Base-by-base conservation (phyloP, 2,113 vertebrate genomes). In the Pangasianodon gigas region DNA sequence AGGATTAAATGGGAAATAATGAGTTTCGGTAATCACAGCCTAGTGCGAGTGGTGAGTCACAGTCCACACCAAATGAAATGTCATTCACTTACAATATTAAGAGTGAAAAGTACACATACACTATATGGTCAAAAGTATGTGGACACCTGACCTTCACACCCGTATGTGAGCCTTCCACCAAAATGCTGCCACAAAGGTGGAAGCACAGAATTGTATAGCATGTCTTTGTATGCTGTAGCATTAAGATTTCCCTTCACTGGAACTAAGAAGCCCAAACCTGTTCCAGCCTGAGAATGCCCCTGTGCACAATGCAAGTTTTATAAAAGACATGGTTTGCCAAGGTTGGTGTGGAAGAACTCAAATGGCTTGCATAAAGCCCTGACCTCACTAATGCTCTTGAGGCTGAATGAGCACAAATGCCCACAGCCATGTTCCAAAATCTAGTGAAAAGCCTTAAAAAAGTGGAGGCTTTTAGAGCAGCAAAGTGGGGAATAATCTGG, bases 21-120 rank as follows among this genome's bases (percentile, higher is more conserved):
- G 60, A 41, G 44, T 85, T 67, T n/a, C 44, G 11, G 84, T n/a
- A 67, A 67, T 85, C 41, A 85, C 13, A 0, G 13, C 60, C 84
- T 48, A 48, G 41, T 29, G 56, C 7, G 26, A 85, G 60, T 48
- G 41, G 44, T 85, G 84, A 84, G 2, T 84, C 54, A 84, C 16
- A 21, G 82, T 84, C 9, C 58, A 84, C 58, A 71, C 37, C 51
- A 58, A 75, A 87, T 58, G 11, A 77, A 71, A 71, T n/a, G 51
- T 41, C 29, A 67, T 75, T 86, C 32, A 52, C 46, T 69, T 69
- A 71, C 0, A 0, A 37, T 32, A 86, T 37, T 75, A 41, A 75
- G 58, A 58, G 37, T 16, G 44, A 75, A 37, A 65, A 16, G 6
- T 21, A 19, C 51, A 60, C 24, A 65, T 18, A 29, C 24, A 65